Evolutionary conservation across 2,888 invertebrate genomes (phyloP).

Genomic region (Arctia plantaginis): DNA sequence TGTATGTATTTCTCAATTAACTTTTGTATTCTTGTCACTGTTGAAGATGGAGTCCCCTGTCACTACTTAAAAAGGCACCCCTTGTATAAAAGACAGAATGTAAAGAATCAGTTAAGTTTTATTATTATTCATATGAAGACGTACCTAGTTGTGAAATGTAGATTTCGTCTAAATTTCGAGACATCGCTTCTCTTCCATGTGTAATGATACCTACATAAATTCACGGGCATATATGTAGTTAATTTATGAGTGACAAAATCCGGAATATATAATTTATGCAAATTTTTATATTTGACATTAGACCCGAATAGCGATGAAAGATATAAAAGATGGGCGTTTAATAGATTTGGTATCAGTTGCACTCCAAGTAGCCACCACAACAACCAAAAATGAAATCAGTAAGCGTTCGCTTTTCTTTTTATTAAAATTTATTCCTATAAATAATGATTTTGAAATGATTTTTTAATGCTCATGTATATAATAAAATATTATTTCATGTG

Average conservation of each 20-base stretch:
- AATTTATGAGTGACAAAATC: neutral
- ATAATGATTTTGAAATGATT: too few species aligned
- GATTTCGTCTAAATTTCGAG: neutral
- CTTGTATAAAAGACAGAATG: too few species aligned
- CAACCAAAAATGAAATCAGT: constrained; percentile 13
- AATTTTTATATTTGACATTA: neutral
- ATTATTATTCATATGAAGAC: too few species aligned
- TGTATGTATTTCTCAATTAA: too few species aligned
- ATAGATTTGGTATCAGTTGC: constrained; percentile 8
- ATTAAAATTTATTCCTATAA: neutral
- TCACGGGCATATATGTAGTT: neutral
- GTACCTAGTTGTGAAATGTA: too few species aligned
- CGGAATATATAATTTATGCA: constrained; percentile 1
- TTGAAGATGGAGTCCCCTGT: too few species aligned
- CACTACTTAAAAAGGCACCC: too few species aligned
- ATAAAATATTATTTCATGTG: too few species aligned
- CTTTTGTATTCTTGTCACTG: too few species aligned
- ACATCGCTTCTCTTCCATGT: neutral
- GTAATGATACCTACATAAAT: neutral
- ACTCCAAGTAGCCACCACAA: neutral
- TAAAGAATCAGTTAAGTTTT: too few species aligned
- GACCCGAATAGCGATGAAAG: neutral
- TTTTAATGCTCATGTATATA: too few species aligned
- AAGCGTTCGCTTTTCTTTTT: neutral
- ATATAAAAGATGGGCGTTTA: constrained; percentile 3